Evolutionary conservation across 1,140 invertebrate species (phyloP).

Genomic region (Aphaenogaster ashmeadi): DNA sequence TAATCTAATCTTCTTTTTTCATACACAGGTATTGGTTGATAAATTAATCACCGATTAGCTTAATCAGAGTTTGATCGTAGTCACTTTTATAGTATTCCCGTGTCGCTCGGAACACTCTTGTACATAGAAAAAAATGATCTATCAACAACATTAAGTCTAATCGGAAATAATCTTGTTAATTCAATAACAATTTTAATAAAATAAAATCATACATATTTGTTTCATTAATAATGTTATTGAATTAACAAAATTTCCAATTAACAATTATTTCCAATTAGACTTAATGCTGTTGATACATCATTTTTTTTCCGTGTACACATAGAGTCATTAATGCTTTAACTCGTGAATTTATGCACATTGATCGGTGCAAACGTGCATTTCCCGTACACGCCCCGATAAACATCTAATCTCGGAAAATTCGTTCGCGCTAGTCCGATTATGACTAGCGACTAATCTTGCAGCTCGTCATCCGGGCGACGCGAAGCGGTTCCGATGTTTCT

Average conservation of each 20-base stretch:
- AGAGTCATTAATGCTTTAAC: neutral
- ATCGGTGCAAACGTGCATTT: neutral
- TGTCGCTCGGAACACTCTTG: neutral
- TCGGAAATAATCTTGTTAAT: no score
- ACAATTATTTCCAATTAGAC: no score
- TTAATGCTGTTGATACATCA: no score
- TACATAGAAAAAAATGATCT: no score
- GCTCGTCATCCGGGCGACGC: neutral
- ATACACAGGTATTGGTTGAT: neutral
- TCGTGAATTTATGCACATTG: neutral
- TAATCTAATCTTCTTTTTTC: neutral
- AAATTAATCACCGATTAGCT: neutral
- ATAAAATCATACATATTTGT: no score
- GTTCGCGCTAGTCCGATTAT: neutral
- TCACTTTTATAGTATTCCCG: neutral
- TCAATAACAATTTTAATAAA: no score
- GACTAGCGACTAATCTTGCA: slow-evolving; percentile 13
- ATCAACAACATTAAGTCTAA: no score
- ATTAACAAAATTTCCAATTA: no score
- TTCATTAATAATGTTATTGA: no score
- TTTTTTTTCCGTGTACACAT: neutral
- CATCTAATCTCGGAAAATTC: neutral
- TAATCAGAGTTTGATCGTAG: neutral
- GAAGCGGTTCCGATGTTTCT: neutral
- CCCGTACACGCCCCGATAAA: neutral